Conservation (phyloP, 2,113 vertebrate species). For the Tragelaphus strepsiceros region DNA sequence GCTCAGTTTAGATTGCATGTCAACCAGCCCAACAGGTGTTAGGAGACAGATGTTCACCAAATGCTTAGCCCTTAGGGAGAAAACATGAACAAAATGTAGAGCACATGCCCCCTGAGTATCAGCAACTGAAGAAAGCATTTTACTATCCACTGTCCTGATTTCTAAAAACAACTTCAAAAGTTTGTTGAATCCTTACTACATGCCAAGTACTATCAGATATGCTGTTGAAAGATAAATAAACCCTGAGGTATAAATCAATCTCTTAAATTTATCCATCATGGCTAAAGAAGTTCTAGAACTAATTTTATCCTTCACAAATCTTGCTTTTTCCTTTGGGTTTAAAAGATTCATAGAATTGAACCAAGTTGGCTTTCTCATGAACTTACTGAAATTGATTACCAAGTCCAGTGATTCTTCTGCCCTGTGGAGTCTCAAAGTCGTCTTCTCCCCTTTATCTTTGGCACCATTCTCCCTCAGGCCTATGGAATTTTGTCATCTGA, state of each 20-base stretch:
- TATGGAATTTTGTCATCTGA: background rate
- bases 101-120: background rate
- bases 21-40: constrained; percentile 46
- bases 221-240: background rate
- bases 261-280: background rate
- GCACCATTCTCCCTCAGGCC: background rate
- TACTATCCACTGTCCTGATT: background rate
- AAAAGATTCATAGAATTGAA: background rate
- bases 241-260: background rate
- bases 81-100: constrained; percentile 43
- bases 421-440: background rate
- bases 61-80: constrained; percentile 14
- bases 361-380: background rate
- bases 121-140: constrained; percentile 17
- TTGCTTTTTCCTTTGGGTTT: background rate
- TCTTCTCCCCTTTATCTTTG: background rate
- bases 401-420: background rate
- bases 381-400: background rate
- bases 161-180: background rate
- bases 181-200: background rate
- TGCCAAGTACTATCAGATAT: background rate
- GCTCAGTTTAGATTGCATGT: background rate
- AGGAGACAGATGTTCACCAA: constrained; percentile 59
- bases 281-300: background rate
- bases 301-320: background rate